Conservation (phyloP, 2,113 vertebrate genomes). For the Siniperca knerii region DNA sequence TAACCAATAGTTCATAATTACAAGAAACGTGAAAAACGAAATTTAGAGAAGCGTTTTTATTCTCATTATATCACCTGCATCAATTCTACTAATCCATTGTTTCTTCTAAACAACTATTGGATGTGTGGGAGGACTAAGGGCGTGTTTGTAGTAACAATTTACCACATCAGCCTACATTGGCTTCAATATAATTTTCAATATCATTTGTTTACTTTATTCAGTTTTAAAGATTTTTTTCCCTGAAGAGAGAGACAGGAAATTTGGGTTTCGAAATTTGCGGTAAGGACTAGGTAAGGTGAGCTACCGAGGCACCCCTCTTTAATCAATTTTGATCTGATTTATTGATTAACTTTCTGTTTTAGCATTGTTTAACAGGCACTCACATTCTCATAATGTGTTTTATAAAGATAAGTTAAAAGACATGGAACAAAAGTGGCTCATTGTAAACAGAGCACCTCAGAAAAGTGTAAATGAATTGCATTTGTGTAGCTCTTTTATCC, state of each 20-base stretch:
- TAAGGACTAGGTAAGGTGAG: no score
- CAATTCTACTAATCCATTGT: neutral
- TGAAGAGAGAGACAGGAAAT: no score
- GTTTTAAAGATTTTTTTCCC: no score
- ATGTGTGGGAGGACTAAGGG: neutral
- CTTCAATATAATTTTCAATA: neutral
- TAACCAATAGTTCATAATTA: neutral
- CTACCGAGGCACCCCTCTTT: no score
- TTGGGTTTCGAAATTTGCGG: no score
- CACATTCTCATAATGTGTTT: neutral
- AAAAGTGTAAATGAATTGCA: neutral
- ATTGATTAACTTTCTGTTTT: neutral
- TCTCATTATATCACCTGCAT: neutral
- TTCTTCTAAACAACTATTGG: constrained; percentile 1
- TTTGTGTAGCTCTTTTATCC: neutral
- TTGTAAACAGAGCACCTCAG: neutral
- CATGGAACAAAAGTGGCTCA: neutral
- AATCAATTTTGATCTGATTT: neutral
- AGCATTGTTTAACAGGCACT: neutral
- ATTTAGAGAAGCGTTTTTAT: neutral
- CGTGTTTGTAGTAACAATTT: neutral
- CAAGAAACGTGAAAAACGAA: neutral
- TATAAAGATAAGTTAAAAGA: neutral
- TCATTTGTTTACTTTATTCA: no score
- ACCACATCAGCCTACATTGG: neutral